phyloP scores from a whole-genome alignment of 2,797 vertebrate species.

The Manis javanica region DNA sequence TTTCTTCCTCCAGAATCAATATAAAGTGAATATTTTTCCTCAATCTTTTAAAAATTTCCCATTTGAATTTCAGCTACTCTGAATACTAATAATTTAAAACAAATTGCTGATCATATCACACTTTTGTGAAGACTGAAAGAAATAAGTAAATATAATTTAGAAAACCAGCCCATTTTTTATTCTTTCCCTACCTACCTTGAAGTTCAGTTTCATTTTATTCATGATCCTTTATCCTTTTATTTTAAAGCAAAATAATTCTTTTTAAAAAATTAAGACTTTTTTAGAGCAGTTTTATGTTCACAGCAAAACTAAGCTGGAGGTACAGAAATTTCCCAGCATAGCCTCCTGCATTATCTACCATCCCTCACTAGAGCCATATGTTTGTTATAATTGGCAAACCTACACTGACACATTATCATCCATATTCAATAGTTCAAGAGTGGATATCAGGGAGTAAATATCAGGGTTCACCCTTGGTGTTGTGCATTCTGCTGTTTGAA shows the following conservation, averaged over 20 bases:
- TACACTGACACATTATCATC: background rate
- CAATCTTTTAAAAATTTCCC: background rate
- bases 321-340: background rate
- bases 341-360: background rate
- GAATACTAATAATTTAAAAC: background rate
- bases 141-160: background rate
- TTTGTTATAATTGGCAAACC: background rate
- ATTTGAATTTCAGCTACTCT: background rate
- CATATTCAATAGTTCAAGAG: background rate
- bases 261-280: background rate
- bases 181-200: background rate
- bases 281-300: background rate
- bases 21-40: background rate
- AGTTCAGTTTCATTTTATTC: background rate
- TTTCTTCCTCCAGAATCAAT: background rate
- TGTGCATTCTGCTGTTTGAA: background rate
- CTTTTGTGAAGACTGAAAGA: background rate
- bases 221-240: background rate
- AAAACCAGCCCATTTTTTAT: background rate
- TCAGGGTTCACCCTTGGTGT: background rate
- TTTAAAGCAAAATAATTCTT: background rate
- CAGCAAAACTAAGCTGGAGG: background rate
- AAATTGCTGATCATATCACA: background rate
- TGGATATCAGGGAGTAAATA: too few species aligned
- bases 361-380: background rate